Evolutionary conservation across 2,888 invertebrate species (phyloP).

Genomic region (Thera britannica): DNA sequence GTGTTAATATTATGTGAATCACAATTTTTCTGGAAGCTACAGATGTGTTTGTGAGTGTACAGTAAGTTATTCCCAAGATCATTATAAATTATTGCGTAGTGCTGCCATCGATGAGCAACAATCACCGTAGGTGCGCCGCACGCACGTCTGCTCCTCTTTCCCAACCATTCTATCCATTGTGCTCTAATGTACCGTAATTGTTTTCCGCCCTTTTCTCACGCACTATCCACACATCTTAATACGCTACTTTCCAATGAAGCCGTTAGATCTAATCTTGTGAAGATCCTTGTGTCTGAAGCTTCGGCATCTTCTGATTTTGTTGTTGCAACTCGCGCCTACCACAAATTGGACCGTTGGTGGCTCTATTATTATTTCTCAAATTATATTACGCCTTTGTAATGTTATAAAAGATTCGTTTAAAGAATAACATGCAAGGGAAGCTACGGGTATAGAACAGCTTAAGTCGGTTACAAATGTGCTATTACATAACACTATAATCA

Average conservation of each 20-base stretch:
- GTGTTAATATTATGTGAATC: no score
- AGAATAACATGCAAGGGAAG: neutral
- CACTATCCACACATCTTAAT: slow-evolving; percentile 39
- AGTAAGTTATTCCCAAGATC: slow-evolving; percentile 13
- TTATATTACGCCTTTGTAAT: neutral
- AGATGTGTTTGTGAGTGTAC: no score
- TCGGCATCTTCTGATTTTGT: neutral
- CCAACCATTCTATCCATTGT: slow-evolving; percentile 42
- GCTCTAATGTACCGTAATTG: slow-evolving; percentile 40
- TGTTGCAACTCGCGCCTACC: neutral
- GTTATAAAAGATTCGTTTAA: neutral
- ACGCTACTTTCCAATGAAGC: slow-evolving; percentile 38
- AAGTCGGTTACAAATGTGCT: slow-evolving; percentile 10
- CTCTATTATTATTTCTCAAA: neutral
- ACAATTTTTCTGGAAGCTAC: no score
- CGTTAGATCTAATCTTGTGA: slow-evolving; percentile 37
- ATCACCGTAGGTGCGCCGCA: slow-evolving; percentile 4
- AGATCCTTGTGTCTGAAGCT: slow-evolving; percentile 21
- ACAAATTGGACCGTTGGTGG: neutral
- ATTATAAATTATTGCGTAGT: slow-evolving; percentile 14
- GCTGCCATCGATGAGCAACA: slow-evolving; percentile 15
- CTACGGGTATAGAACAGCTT: slow-evolving; percentile 4
- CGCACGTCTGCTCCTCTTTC: slow-evolving; percentile 33
- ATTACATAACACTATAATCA: slow-evolving; percentile 14
- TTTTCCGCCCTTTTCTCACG: slow-evolving; percentile 46